phyloP scores from a whole-genome alignment of 2,888 invertebrate genomes.

The Trichopria drosophilae region DNA sequence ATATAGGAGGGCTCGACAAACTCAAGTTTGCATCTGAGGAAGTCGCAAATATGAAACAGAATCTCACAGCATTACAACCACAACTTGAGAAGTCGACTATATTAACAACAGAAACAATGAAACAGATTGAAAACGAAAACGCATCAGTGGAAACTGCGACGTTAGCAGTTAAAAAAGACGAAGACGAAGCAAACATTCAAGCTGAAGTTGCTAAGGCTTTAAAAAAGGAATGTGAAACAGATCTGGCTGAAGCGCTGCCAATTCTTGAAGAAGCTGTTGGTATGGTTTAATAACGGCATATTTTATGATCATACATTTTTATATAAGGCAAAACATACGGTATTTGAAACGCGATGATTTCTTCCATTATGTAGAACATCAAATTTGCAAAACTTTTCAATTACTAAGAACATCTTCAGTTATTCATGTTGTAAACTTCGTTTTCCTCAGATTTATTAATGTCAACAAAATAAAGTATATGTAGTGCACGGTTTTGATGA shows the following conservation, averaged over 20 bases:
- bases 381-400: too few relatives aligned
- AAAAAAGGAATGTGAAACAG: slow-evolving; percentile 89
- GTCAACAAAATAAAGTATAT: too few relatives aligned
- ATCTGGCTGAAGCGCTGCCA: slow-evolving; percentile 85
- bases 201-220: slow-evolving; percentile 81
- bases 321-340: too few relatives aligned
- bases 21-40: slow-evolving; percentile 76
- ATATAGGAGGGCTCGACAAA: slow-evolving; percentile 77
- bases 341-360: too few relatives aligned
- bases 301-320: too few relatives aligned
- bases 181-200: slow-evolving; percentile 84
- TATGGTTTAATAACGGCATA: too few relatives aligned
- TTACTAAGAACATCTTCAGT: too few relatives aligned
- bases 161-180: slow-evolving; percentile 80
- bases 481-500: too few relatives aligned
- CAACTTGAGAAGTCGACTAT: slow-evolving; percentile 73
- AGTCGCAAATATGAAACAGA: slow-evolving; percentile 76
- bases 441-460: too few relatives aligned
- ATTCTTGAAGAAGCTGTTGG: slow-evolving; percentile 73
- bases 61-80: slow-evolving; percentile 74
- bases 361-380: too few relatives aligned
- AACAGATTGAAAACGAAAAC: slow-evolving; percentile 75
- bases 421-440: too few relatives aligned
- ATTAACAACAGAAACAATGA: slow-evolving; percentile 75
- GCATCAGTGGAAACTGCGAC: slow-evolving; percentile 78